Evolutionary conservation across 2,888 invertebrate genomes (phyloP), one percentile per base, ranked within the genome.

Genomic region (Muschampia plurimacula): DNA sequence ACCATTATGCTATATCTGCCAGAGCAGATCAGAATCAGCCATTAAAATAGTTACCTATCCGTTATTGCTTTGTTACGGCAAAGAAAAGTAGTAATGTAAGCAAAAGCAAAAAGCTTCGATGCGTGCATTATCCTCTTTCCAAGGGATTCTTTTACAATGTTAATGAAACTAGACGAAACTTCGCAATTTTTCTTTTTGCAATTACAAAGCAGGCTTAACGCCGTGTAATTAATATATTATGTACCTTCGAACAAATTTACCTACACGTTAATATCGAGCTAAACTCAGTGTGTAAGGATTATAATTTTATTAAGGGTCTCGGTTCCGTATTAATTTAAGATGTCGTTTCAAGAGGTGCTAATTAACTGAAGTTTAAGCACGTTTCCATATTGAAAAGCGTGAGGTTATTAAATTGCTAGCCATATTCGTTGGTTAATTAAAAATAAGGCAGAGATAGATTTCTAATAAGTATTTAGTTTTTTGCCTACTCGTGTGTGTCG

Each of bases 291-390:
- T 49, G 70, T 36, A 68, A 69, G 55, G 69, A 68, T 75, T 74
- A 71, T 71, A 74, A 74, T 71, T 74, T 72, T 71, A 71, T 67
- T 67, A 74, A 74, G 52, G 69, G 64, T 36, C 70, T 68, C 60
- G 60, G 63, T 72, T 62, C 13, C 64, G 66, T 68, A 59, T 55
- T 28, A 69, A 57, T 44, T 69, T 69, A 64, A 63, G 69, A 36
- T 32, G 64, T 69, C 55, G 69, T 57, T 44, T 64, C 64, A 64
- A 49, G 32, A 55, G 41, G 39, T 57, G 69, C 63, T 64, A 64
- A 64, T 69, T 64, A 69, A 64, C 22, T 67, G 36, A 67, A 67
- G 41, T 69, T 69, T 12, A 63, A 52, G 52, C 28, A 41, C n/a
- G 60, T 60, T 60, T 36, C 10, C 7, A 57, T 9, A 28, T 4